Percentiles rank a stretch among this genome's conserved stretches.
Conservation (phyloP, 2,797 vertebrate species). For the Halcyon smyrnensis region DNA sequence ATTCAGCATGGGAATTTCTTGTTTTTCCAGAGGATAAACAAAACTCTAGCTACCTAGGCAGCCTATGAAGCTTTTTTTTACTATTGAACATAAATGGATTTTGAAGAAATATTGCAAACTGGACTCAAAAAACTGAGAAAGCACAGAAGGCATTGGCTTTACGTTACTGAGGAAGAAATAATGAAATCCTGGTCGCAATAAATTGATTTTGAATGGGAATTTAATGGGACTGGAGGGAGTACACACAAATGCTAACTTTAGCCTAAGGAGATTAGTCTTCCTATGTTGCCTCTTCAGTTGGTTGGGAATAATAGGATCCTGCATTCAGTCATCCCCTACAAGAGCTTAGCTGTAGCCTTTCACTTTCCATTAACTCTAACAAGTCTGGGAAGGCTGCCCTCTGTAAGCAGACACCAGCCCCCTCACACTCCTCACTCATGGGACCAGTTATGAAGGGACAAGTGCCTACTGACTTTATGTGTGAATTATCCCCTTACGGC, state of each 20-base stretch:
- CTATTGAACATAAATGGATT: not conserved
- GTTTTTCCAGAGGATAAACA: not conserved
- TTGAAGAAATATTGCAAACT: not conserved
- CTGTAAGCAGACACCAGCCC: not conserved
- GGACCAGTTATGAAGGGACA: not conserved
- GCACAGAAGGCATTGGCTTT: not conserved
- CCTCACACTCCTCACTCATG: not conserved
- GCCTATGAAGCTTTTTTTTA: not conserved
- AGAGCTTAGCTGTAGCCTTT: not conserved
- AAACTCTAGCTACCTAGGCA: not conserved
- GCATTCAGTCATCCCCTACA: not conserved
- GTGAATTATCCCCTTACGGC: not conserved
- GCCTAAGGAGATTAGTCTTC: conserved; percentile 22
- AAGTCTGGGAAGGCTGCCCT: not conserved
- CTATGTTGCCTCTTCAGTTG: conserved; percentile 1
- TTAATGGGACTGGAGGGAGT: not conserved
- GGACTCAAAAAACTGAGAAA: not conserved
- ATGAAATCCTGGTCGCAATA: conserved; percentile 1
- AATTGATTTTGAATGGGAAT: conserved; percentile 50
- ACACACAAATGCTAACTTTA: conserved; percentile 41
- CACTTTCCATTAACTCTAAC: not conserved
- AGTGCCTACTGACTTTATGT: not conserved
- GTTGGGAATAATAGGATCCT: not conserved
- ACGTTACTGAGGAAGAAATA: conserved; percentile 23
- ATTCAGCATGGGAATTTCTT: not conserved